These are phyloP conservation scores for Sebastes vulpes DNA, from an alignment of 2,797 vertebrate genomes.

Conservation along the genomic window DNA sequence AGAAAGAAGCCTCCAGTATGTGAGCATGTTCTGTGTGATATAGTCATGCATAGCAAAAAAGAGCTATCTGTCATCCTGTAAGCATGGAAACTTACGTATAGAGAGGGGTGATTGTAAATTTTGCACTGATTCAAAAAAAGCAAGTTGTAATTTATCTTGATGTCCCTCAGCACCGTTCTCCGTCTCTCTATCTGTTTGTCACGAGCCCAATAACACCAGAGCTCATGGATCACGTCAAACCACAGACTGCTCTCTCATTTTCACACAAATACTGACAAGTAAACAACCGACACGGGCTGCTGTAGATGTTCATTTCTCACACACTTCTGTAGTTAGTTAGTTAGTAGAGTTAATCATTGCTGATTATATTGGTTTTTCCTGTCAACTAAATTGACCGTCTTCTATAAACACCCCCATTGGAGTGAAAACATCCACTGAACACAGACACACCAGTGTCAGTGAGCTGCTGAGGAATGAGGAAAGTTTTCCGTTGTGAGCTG, in stretches of 20 bases:
- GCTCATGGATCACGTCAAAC: conserved; percentile 19
- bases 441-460: no score
- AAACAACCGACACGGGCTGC: background rate
- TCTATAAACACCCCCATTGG: rapidly evolving
- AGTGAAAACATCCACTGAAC: no score
- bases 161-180: background rate
- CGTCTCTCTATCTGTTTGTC: conserved; percentile 16
- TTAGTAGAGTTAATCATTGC: background rate
- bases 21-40: background rate
- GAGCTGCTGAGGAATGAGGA: no score
- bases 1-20: background rate
- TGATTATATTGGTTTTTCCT: background rate
- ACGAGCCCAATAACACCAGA: conserved; percentile 3
- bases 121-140: background rate
- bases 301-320: background rate
- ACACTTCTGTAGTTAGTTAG: background rate
- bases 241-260: background rate
- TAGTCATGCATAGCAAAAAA: conserved; percentile 3
- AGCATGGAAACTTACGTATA: background rate
- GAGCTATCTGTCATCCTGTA: conserved; percentile 13
- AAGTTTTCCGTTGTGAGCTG: no score
- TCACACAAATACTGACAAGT: background rate
- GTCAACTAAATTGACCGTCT: background rate
- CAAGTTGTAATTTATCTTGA: conserved; percentile 18
- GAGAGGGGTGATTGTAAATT: background rate